Evolutionary conservation across 2,888 invertebrate genomes (phyloP), one percentile per base, ranked within the genome.

Genomic region (Cephonodes hylas): DNA sequence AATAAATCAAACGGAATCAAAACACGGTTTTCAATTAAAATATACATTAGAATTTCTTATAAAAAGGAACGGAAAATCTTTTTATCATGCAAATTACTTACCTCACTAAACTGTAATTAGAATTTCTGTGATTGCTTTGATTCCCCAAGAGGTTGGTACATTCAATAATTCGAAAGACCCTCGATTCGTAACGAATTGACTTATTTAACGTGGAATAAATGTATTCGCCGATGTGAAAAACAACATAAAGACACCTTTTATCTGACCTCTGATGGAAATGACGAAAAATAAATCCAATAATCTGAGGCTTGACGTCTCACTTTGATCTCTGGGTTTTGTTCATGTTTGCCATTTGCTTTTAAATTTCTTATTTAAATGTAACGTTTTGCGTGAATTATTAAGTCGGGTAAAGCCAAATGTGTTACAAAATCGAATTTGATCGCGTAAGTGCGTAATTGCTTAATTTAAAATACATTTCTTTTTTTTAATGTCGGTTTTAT

Each of bases 221-320:
- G 64, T 67, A 56, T 64, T 65, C 46, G 57, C 45, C 61, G 64
- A 72, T 68, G 65, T 68, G 20, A 66, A 73, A 72, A 71, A 76
- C 60, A 69, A 70, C 70, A 76, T 71, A 73, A 77, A 76, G 67
- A 71, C 69, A 68, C 71, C 75, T 77, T 76, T 79, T 74, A 77
- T 77, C 72, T 69, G 69, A 66, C 66, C 72, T 72, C 67, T 62
- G 68, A 72, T 70, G 68, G 64, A 73, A 72, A 64, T 71, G 65
- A 71, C 72, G 73, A 71, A 75, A 75, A 76, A 76, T 75, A 81
- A 81, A 80, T 83, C 80, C 76, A 80, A 83, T 83, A 83, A 83
- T 81, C 73, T 66, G 63, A 63, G 65, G 68, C 69, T 69, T 71
- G 67, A 66, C 63, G 62, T 69, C 72, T 70, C 64, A 69, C 81